These are phyloP conservation scores for Apeira syringaria DNA, from an alignment of 2,888 invertebrate species.

Conservation along the genomic window DNA sequence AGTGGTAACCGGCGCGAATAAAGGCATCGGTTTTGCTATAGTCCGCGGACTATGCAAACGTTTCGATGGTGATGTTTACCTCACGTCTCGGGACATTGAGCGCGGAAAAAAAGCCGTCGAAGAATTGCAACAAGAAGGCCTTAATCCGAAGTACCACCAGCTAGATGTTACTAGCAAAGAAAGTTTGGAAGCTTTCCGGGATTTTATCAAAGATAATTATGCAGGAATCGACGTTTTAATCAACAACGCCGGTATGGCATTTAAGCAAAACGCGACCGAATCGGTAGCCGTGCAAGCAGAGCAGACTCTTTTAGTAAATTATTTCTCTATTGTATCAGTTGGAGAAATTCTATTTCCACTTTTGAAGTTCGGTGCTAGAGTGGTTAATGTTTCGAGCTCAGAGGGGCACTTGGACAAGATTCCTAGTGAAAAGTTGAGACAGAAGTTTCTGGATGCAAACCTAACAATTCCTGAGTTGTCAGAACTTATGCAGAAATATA, in stretches of 20 bases:
- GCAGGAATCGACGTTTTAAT: conserved; percentile 89
- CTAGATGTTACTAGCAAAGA: conserved; percentile 86
- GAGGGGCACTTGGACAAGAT: conserved; percentile 84
- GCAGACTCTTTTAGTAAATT: conserved; percentile 87
- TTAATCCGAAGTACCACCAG: conserved; percentile 85
- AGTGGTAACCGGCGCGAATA: conserved; percentile 88
- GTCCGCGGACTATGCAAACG: conserved; percentile 87
- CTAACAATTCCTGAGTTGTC: conserved; percentile 83
- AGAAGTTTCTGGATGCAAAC: conserved; percentile 75
- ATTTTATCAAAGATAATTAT: conserved; percentile 84
- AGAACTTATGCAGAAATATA: conserved; percentile 86
- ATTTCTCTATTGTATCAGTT: conserved; percentile 85
- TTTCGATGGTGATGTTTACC: conserved; percentile 87
- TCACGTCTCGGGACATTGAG: conserved; percentile 86
- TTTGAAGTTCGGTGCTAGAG: conserved; percentile 86
- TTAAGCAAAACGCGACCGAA: conserved; percentile 83
- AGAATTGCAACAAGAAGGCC: conserved; percentile 80
- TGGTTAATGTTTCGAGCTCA: conserved; percentile 89
- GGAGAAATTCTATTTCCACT: conserved; percentile 88
- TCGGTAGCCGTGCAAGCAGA: conserved; percentile 87
- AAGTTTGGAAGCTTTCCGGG: conserved; percentile 84
- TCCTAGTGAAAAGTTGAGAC: conserved; percentile 74
- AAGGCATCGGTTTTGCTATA: conserved; percentile 88
- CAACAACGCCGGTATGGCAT: conserved; percentile 91
- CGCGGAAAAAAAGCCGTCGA: conserved; percentile 84